Evolutionary conservation across 2,888 invertebrate species (phyloP), one percentile per base, ranked within the genome.

Genomic region (Drosophila maculinotata): DNA sequence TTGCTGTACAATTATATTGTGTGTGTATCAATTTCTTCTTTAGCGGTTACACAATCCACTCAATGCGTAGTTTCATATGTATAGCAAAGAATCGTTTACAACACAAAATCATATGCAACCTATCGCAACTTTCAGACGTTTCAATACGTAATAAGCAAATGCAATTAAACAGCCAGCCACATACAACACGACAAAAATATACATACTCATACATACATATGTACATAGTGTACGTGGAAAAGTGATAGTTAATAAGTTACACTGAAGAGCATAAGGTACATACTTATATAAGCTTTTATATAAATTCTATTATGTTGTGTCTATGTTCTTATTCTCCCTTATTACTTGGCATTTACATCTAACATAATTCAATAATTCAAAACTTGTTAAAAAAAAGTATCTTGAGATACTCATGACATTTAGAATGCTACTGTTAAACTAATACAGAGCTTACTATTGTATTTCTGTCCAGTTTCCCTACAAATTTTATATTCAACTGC

Each of bases 61-160:
- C 15, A 38, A 54, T 52, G 69, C 54, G 59, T 56, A 52, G 39
- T 53, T 60, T 47, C 17, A 35, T 57, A 62, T 75, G 39, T 52
- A 54, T 49, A 44, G 33, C 35, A 26, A 49, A 70, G 36, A n/a
- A 71, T 64, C 76, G 33, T 31, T 70, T 54, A 58, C 49, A 39
- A 15, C 57, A 57, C 52, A 51, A 71, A 72, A 72, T 70, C 75
- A 59, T 49, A 28, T 28, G 49, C 36, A 28, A 49, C 20, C 7
- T 44, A 35, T 48, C 47, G 39, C n/a, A 10, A 28, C 41, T 25
- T 52, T 44, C 62, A 48, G 44, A 54, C 54, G 69, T 56, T 52
- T 58, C 71, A 15, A 23, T 72, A 59, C 58, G 58, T 69, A 73
- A 64, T 48, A 69, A 49, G 45, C 76, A 69, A 85, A 62, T 82